Evolutionary conservation across 2,113 vertebrate genomes (phyloP), one percentile per base, ranked within the genome.

Genomic region (Sinocyclocheilus maitianheensis): DNA sequence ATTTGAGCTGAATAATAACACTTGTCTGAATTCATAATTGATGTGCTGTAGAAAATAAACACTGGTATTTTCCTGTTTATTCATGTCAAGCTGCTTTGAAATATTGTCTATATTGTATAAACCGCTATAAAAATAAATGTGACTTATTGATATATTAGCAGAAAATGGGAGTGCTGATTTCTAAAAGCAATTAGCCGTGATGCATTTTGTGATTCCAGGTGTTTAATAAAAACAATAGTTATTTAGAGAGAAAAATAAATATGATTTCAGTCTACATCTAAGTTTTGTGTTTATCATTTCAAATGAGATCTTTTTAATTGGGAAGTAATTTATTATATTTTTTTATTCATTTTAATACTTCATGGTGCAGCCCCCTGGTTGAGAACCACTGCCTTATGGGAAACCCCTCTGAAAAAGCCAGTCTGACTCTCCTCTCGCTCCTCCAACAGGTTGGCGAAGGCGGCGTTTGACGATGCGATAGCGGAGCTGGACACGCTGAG

Each of bases 401-500:
- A 67, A 67, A 67, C 14, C 65, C 26, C 5, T 60, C 55, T 60
- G 55, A 60, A 60, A 60, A 60, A 60, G 55, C 55, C 67, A 71
- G 10, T 53, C 2, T 77, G n/a, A 77, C 51, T 26, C 37, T 75
- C 24, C 63, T 34, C 30, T 34, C 30, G 30, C 30, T 75, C 26
- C 9, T 80, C 13, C 34, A 22, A 22, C 71, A 97, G 97, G 95
- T 96, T 97, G 96, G 97, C 98, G 77, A 99, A 99, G 97, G 96
- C 96, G 87, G 98, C 98, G 87, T 99, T 99, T 0, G 97, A 99
- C 94, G 96, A 97, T 84, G 98, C 98, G 89, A 99, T 99, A 89
- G 97, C 98, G 93, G 98, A 99, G 95, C 97, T 99, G 96, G 98
- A 99, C 92, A 97, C 97, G 46, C 95, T 99, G 96, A 99, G 96